A percentile compares a stretch with the other conserved stretches of the same genome.
Conservation (phyloP, 2,888 invertebrate species). For the Caenorhabditis drosophilae region DNA sequence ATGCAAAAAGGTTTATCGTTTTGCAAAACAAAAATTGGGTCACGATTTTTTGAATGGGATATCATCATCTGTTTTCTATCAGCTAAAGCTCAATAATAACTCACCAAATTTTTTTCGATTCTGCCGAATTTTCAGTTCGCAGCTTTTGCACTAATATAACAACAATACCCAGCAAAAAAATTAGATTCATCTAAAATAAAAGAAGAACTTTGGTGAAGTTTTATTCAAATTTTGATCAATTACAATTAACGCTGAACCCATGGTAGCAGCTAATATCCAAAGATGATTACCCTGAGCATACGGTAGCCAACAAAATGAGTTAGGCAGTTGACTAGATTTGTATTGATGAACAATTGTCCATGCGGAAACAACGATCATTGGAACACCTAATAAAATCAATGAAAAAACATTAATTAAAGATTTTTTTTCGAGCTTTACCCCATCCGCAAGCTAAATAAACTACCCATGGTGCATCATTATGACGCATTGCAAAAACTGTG, state of each 20-base stretch:
- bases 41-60: constrained; percentile 3
- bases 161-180: constrained; percentile 72
- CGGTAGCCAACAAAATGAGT: constrained; percentile 70
- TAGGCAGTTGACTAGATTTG: constrained; percentile 40
- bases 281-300: constrained; percentile 68
- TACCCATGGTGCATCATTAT: constrained; percentile 73
- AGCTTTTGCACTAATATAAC: constrained; percentile 72
- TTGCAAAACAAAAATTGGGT: not conserved
- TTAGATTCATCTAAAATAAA: constrained; percentile 70
- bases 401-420: too few relatives aligned
- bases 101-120: constrained; percentile 71
- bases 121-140: constrained; percentile 71
- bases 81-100: too few relatives aligned
- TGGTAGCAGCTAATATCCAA: constrained; percentile 70
- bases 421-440: too few relatives aligned
- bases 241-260: constrained; percentile 70
- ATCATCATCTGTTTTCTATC: constrained; percentile 7
- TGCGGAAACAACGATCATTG: constrained; percentile 70
- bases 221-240: constrained; percentile 2
- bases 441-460: constrained; percentile 74
- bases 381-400: too few relatives aligned
- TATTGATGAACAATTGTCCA: constrained; percentile 71
- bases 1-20: constrained; percentile 2
- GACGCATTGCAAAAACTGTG: constrained; percentile 74
- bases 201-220: not conserved